A percentile compares a stretch with the other conserved stretches of the same genome.
Evolutionary conservation across 2,113 vertebrate species (phyloP).

Genomic region (Blennius ocellaris): DNA sequence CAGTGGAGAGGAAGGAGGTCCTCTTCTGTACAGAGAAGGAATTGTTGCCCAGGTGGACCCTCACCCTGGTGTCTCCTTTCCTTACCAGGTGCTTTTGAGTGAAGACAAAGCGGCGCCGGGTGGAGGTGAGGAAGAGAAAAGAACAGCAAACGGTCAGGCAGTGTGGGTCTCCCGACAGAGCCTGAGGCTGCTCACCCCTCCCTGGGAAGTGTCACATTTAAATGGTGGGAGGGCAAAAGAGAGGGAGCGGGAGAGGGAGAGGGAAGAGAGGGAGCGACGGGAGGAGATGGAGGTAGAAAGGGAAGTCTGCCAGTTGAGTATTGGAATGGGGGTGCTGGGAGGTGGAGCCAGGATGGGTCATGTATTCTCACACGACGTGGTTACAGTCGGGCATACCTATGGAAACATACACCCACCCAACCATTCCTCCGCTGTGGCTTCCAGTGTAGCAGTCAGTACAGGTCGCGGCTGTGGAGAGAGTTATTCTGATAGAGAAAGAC

Average conservation of each 20-base stretch:
- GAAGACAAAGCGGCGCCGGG: slow-evolving; percentile 57
- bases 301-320: slow-evolving; percentile 90
- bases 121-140: slow-evolving; percentile 62
- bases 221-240: slow-evolving; percentile 76
- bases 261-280: slow-evolving; percentile 81
- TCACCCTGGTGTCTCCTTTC: slow-evolving; percentile 87
- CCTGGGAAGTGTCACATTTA: slow-evolving; percentile 84
- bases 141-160: slow-evolving; percentile 68
- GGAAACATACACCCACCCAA: slow-evolving; percentile 63
- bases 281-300: slow-evolving; percentile 84
- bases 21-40: slow-evolving; percentile 86
- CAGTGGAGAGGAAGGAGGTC: slow-evolving; percentile 81
- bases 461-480: slow-evolving; percentile 38
- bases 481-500: slow-evolving; percentile 58
- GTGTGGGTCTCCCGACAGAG: slow-evolving; percentile 89
- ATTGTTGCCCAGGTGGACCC: slow-evolving; percentile 86
- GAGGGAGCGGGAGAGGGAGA: slow-evolving; percentile 78
- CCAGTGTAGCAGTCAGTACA: slow-evolving; percentile 39
- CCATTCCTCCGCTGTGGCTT: slow-evolving; percentile 55
- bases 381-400: slow-evolving; percentile 61
- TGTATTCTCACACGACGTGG: slow-evolving; percentile 65
- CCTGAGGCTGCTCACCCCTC: slow-evolving; percentile 87
- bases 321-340: slow-evolving; percentile 81
- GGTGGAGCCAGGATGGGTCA: slow-evolving; percentile 55
- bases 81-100: slow-evolving; percentile 85